These are phyloP conservation scores for Umimayanthus chanpuru DNA, from an alignment of 92 coral and sea anemone genomes.

Conservation along the genomic window DNA sequence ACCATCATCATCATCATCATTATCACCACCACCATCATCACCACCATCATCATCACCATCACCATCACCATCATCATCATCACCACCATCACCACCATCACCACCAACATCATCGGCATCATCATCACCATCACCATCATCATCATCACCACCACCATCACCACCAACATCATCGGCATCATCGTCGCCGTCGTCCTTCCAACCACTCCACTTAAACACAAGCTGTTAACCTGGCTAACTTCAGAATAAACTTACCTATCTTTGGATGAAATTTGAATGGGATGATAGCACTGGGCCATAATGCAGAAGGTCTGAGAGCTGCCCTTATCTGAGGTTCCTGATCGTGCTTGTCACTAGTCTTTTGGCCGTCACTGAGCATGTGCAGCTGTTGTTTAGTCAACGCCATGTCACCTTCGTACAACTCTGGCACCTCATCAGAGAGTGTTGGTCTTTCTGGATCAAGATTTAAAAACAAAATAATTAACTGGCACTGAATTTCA, in stretches of 20 bases:
- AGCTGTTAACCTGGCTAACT: neutral
- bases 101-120: too few species aligned
- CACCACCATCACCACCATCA: too few species aligned
- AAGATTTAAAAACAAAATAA: neutral
- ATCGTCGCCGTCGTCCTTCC: neutral
- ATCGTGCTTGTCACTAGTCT: neutral
- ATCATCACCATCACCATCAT: too few species aligned
- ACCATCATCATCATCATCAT: too few species aligned
- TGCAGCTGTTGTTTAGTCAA: constrained; percentile 33
- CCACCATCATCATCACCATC: too few species aligned
- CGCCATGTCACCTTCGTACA: constrained; percentile 45
- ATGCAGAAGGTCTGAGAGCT: constrained; percentile 19
- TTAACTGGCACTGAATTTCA: neutral
- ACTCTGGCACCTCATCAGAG: constrained; percentile 1
- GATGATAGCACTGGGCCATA: constrained; percentile 42
- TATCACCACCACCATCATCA: too few species aligned
- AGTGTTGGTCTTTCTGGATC: constrained; percentile 17
- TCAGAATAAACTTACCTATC: constrained; percentile 1
- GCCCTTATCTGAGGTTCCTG: constrained; percentile 22
- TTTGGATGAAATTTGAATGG: constrained; percentile 38
- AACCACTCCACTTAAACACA: neutral
- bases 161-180: too few species aligned
- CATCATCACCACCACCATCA: too few species aligned
- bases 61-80: too few species aligned
- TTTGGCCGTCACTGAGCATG: constrained; percentile 24